A percentile compares a stretch with the other conserved stretches of the same genome.
These are phyloP conservation scores for Mustelus asterias DNA, from an alignment of 2,113 vertebrate genomes.

Conservation along the genomic window DNA sequence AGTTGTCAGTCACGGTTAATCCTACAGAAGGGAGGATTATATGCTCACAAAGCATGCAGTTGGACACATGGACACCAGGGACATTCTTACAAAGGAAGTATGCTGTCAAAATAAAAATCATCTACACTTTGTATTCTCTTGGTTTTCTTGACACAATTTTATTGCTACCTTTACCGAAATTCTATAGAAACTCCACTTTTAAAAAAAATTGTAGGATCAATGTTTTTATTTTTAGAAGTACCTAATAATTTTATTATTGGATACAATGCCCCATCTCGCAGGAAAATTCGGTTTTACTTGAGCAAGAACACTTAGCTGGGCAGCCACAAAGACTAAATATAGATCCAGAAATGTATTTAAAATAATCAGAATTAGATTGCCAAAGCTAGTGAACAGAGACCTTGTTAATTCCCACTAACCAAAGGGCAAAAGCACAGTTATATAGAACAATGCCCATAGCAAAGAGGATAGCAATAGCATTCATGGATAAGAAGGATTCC, in stretches of 20 bases:
- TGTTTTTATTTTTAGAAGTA: neutral
- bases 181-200: neutral
- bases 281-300: neutral
- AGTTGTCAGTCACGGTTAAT: conserved; percentile 22
- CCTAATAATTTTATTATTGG: neutral
- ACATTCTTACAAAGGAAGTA: neutral
- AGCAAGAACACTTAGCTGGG: neutral
- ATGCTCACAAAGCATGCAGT: conserved; percentile 4
- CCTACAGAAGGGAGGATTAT: conserved; percentile 26
- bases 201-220: neutral
- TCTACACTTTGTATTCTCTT: neutral
- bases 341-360: neutral
- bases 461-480: neutral
- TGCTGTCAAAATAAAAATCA: conserved; percentile 10
- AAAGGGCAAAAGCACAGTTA: neutral
- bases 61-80: conserved; percentile 22
- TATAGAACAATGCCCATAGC: neutral
- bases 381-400: neutral
- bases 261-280: neutral
- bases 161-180: neutral
- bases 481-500: neutral
- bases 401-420: neutral
- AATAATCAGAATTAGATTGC: neutral
- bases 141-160: neutral
- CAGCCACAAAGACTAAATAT: neutral